These are phyloP conservation scores for Amyelois transitella DNA, from an alignment of 1,140 invertebrate species.

Conservation along the genomic window DNA sequence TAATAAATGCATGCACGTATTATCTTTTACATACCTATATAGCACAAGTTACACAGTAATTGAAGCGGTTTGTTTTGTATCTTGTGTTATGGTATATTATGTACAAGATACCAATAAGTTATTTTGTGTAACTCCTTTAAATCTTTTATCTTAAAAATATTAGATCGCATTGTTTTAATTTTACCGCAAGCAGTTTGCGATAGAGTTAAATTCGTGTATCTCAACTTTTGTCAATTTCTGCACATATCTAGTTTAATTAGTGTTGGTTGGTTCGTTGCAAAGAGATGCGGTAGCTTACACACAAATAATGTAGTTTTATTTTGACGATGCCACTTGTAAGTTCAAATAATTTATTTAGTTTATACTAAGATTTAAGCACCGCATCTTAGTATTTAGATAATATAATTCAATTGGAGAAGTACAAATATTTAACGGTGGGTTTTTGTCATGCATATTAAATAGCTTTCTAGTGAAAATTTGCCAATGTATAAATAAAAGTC, in stretches of 20 bases:
- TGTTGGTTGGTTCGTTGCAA: background rate
- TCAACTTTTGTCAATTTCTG: constrained; percentile 16
- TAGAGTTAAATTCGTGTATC: background rate
- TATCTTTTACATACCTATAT: too few species aligned
- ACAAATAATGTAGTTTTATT: background rate
- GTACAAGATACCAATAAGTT: too few species aligned
- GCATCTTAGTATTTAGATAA: background rate
- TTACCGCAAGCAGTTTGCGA: too few species aligned
- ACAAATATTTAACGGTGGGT: background rate
- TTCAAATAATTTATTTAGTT: background rate
- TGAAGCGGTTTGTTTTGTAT: too few species aligned
- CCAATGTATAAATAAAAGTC: too few species aligned
- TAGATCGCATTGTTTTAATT: too few species aligned
- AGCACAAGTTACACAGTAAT: too few species aligned
- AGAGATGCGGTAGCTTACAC: background rate
- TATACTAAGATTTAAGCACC: background rate
- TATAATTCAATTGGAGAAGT: background rate
- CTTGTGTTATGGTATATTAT: too few species aligned
- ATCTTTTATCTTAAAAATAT: too few species aligned
- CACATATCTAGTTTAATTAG: constrained; percentile 16
- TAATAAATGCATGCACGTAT: background rate
- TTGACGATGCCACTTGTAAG: background rate
- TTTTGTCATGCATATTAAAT: too few species aligned
- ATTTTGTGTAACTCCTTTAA: too few species aligned
- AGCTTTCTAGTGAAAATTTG: too few species aligned